Evolutionary conservation across 2,113 vertebrate species (phyloP).

Genomic region (Corythoichthys haematopterus): DNA sequence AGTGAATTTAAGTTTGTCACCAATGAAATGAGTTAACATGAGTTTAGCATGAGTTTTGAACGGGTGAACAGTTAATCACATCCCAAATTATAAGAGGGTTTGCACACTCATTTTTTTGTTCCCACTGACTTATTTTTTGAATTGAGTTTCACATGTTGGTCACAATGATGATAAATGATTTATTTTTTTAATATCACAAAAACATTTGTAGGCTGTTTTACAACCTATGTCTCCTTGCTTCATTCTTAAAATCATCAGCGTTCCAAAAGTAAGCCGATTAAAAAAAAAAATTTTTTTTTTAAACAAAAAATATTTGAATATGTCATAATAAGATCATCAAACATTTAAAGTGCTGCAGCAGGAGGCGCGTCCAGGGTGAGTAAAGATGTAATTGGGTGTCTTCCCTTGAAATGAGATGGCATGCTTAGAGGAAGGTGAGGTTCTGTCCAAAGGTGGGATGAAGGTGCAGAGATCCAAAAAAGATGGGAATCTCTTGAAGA

Average conservation of each 20-base stretch:
- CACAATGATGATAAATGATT: not conserved
- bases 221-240: no score
- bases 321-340: not conserved
- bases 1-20: no score
- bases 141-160: not conserved
- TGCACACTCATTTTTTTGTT: not conserved
- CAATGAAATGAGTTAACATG: no score
- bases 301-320: not conserved
- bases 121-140: not conserved
- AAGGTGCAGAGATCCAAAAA: conserved; percentile 41
- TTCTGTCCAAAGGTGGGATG: conserved; percentile 20
- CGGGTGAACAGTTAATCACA: no score
- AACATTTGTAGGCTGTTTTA: not conserved
- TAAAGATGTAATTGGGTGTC: conserved; percentile 10
- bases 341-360: not conserved
- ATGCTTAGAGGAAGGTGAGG: conserved; percentile 21
- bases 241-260: no score
- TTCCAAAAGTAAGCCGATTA: no score
- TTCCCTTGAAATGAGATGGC: conserved; percentile 37
- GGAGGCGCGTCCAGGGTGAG: not conserved
- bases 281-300: not conserved
- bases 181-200: not conserved
- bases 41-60: no score
- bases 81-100: no score
- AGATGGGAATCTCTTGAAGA: conserved; percentile 52